Conservation (phyloP, 2,888 invertebrate genomes). For the Prosapia bicincta region DNA sequence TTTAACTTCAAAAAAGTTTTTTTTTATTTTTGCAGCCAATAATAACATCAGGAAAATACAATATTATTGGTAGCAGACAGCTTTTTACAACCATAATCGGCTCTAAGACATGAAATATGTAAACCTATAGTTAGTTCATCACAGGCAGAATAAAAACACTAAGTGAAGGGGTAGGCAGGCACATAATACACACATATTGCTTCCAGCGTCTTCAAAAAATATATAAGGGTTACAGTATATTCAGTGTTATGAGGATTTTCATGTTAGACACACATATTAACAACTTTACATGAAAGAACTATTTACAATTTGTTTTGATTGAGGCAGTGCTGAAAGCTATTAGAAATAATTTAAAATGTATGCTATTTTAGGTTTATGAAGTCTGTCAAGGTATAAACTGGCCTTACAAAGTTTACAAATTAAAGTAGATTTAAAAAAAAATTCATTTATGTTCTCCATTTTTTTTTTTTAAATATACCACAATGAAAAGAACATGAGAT, state of each 20-base stretch:
- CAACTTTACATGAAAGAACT: background rate
- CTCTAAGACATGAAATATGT: background rate
- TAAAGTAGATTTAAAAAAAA: too few relatives aligned
- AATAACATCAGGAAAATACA: background rate
- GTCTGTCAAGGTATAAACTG: too few relatives aligned
- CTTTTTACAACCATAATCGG: background rate
- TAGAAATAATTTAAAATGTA: too few relatives aligned
- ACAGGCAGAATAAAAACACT: conserved; percentile 2
- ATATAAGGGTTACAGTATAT: background rate
- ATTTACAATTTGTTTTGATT: background rate
- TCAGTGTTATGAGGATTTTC: background rate
- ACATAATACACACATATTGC: conserved; percentile 2
- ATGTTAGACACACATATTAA: background rate
- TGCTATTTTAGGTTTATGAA: too few relatives aligned
- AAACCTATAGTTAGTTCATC: background rate
- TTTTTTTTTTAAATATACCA: too few relatives aligned
- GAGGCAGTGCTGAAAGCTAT: background rate
- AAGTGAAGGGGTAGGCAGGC: background rate
- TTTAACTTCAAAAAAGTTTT: background rate
- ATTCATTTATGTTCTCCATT: too few relatives aligned
- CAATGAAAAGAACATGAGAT: too few relatives aligned
- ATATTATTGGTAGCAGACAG: background rate
- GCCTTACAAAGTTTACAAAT: too few relatives aligned
- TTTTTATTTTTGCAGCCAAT: background rate
- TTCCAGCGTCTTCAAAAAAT: background rate